phyloP scores from a whole-genome alignment of 2,888 invertebrate species.

The Spicauda simplicius region DNA sequence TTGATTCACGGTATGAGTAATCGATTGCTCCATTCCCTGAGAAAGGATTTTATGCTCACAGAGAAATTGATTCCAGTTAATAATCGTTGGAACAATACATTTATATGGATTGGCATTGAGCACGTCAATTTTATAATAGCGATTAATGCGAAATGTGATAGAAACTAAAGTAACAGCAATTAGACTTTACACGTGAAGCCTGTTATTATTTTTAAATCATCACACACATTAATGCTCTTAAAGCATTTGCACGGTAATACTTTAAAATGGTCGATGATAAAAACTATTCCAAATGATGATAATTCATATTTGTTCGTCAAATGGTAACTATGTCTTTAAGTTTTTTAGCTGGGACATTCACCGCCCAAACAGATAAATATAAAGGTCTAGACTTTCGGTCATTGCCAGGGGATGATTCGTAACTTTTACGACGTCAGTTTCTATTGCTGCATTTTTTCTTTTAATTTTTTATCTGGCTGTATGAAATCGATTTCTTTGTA shows the following conservation, averaged over 20 bases:
- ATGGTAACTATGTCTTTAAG: constrained; percentile 58
- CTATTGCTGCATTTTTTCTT: constrained; percentile 69
- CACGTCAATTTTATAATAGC: constrained; percentile 40
- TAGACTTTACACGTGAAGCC: constrained; percentile 54
- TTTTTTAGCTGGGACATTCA: constrained; percentile 60
- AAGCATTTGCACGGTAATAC: constrained; percentile 63
- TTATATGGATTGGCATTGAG: constrained; percentile 40
- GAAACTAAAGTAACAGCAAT: constrained; percentile 48
- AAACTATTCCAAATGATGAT: constrained; percentile 53
- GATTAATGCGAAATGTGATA: constrained; percentile 38
- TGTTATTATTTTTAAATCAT: constrained; percentile 63
- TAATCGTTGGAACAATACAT: constrained; percentile 42
- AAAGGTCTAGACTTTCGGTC: constrained; percentile 73
- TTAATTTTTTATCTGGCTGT: constrained; percentile 63
- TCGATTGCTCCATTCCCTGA: constrained; percentile 52
- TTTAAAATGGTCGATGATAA: constrained; percentile 62
- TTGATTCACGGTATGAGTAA: constrained; percentile 59
- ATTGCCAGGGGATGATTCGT: constrained; percentile 81
- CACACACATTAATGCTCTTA: constrained; percentile 58
- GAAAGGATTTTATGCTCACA: constrained; percentile 46
- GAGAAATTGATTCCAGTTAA: constrained; percentile 47
- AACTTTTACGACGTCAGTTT: constrained; percentile 64
- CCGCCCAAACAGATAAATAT: constrained; percentile 51
- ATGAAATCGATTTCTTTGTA: constrained; percentile 76
- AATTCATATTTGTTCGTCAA: constrained; percentile 67